Evolutionary conservation across 2,113 vertebrate genomes (phyloP).

Genomic region (Chinchilla lanigera): DNA sequence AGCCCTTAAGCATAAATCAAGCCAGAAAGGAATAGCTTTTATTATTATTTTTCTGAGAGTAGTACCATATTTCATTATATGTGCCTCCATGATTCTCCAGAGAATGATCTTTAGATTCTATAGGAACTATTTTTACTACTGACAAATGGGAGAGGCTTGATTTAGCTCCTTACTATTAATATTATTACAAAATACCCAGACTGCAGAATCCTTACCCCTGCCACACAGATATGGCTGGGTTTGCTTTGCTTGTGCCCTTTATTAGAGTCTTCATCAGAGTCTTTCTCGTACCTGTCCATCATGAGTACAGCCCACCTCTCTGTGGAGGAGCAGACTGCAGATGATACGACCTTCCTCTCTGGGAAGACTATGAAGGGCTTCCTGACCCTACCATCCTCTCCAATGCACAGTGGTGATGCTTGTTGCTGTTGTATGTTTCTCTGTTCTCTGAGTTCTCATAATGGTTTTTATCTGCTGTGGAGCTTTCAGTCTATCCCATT

Average conservation of each 20-base stretch:
- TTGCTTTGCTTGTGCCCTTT: neutral
- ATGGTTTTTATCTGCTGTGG: neutral
- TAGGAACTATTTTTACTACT: neutral
- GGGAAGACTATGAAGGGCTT: neutral
- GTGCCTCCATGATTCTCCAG: neutral
- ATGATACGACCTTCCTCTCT: fast-evolving
- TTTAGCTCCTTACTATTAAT: neutral
- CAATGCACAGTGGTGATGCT: neutral
- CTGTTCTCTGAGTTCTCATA: neutral
- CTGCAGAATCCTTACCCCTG: neutral
- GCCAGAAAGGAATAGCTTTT: neutral
- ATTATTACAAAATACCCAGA: neutral
- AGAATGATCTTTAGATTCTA: neutral
- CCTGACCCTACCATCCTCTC: neutral
- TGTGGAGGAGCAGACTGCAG: no score
- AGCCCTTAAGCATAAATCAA: neutral
- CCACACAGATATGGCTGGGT: no score
- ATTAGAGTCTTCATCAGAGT: no score
- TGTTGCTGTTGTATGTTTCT: neutral
- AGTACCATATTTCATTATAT: neutral
- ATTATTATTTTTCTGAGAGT: neutral
- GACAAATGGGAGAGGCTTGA: neutral
- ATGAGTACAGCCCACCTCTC: neutral
- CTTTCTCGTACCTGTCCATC: no score
- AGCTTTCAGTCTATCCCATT: neutral